A percentile compares a stretch with the other conserved stretches of the same genome.
phyloP scores from a whole-genome alignment of 2,113 vertebrate genomes.

The Neotragus pygmaeus region DNA sequence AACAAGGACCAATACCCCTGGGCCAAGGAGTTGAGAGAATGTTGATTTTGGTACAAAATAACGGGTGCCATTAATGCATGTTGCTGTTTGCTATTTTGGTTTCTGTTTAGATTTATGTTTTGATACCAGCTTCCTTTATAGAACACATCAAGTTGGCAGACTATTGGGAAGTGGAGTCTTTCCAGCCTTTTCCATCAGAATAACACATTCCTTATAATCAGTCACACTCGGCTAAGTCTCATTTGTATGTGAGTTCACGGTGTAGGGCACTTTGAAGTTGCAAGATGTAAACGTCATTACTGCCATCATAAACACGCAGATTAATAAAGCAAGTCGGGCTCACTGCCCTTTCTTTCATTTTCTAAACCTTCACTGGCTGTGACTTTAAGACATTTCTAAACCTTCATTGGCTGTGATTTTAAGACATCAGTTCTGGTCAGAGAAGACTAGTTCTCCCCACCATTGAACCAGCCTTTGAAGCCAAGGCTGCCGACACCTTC shows the following conservation, averaged over 20 bases:
- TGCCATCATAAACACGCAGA: not conserved
- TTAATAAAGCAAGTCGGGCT: not conserved
- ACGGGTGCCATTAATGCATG: conserved; percentile 25
- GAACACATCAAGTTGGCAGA: not conserved
- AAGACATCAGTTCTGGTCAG: not conserved
- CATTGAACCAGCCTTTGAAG: not conserved
- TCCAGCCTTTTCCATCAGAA: conserved; percentile 23
- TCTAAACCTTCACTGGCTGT: not conserved
- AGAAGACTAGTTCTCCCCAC: not conserved
- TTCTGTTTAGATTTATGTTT: conserved; percentile 60
- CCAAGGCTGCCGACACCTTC: not conserved
- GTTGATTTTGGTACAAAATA: conserved; percentile 12
- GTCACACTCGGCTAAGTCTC: not conserved
- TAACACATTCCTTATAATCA: not conserved
- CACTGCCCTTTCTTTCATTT: not conserved
- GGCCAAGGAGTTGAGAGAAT: not conserved
- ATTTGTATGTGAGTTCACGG: not conserved
- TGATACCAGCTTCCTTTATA: conserved; percentile 32
- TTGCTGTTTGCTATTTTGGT: conserved; percentile 36
- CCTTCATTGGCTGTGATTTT: not conserved
- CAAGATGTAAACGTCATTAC: not conserved
- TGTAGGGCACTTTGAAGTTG: not conserved
- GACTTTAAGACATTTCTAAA: not conserved
- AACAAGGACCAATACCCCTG: conserved; percentile 17
- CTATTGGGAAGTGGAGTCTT: not conserved